Conservation (phyloP, 2,113 vertebrate species). For the Heterochromis multidens region DNA sequence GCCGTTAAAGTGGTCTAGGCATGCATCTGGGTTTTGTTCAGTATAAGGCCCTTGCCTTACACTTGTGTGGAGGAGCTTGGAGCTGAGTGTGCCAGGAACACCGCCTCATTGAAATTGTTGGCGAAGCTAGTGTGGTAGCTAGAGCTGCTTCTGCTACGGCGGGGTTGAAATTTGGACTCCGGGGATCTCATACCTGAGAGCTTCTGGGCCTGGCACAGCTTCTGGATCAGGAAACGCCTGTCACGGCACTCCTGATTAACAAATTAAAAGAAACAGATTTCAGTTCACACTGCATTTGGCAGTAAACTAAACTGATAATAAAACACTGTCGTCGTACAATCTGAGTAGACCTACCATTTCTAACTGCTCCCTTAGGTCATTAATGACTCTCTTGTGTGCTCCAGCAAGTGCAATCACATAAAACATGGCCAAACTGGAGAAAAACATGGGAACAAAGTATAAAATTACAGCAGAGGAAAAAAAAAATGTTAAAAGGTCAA, state of each 20-base stretch:
- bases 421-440: conserved; percentile 87
- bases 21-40: neutral
- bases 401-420: conserved; percentile 90
- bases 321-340: neutral
- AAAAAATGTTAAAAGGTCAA: neutral
- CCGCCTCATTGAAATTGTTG: conserved; percentile 35
- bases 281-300: neutral
- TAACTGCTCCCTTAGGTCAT: conserved; percentile 88
- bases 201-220: conserved; percentile 82
- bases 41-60: conserved; percentile 1
- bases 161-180: neutral
- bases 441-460: neutral
- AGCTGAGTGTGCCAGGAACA: conserved; percentile 57
- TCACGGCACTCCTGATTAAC: conserved; percentile 83
- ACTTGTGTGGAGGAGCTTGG: conserved; percentile 64
- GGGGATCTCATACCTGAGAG: neutral
- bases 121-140: conserved; percentile 65
- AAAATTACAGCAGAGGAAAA: neutral
- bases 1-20: neutral
- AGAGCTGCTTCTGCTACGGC: conserved; percentile 25
- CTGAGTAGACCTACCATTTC: conserved; percentile 78
- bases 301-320: neutral
- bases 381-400: conserved; percentile 87
- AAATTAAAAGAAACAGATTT: neutral
- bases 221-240: conserved; percentile 87